These are phyloP conservation scores for Ganaspis sp. DNA, from an alignment of 1,140 invertebrate species.

Conservation along the genomic window DNA sequence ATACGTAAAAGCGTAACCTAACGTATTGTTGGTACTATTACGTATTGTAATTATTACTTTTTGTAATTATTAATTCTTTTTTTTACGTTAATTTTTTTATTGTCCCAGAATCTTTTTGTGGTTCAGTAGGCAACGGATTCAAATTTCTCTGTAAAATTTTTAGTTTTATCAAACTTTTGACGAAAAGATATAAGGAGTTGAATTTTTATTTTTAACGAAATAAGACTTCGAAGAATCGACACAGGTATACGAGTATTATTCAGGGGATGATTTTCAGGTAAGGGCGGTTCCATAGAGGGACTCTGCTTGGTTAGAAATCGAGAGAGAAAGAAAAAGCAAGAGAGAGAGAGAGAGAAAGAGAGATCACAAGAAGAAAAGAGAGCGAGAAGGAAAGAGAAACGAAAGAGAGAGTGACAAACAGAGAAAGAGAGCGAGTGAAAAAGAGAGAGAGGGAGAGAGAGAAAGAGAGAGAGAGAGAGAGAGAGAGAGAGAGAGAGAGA, in stretches of 20 bases:
- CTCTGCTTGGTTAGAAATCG: neutral
- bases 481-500: conserved; percentile 46
- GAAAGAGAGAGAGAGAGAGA: conserved; percentile 11
- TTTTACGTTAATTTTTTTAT: no score
- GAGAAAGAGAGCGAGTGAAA: conserved; percentile 13
- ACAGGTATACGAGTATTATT: conserved; percentile 48
- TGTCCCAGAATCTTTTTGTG: no score
- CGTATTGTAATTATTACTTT: no score
- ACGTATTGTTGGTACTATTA: no score
- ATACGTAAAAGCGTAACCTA: no score
- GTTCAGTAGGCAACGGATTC: no score
- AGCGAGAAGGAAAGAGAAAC: neutral
- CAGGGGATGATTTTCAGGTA: conserved; percentile 62
- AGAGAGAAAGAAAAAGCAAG: conserved; percentile 37
- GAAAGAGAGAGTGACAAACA: conserved; percentile 51
- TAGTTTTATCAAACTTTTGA: no score
- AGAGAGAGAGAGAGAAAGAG: conserved; percentile 54
- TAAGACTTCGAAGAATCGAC: conserved; percentile 34
- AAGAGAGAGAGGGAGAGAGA: neutral
- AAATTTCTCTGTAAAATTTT: neutral
- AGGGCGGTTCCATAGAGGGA: conserved; percentile 53
- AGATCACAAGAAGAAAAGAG: neutral
- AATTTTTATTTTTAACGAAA: neutral
- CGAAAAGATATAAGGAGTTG: neutral
- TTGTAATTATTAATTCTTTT: no score